A percentile compares a stretch with the other conserved stretches of the same genome.
Conservation (phyloP, 1,140 invertebrate genomes). For the Plodia interpunctella region DNA sequence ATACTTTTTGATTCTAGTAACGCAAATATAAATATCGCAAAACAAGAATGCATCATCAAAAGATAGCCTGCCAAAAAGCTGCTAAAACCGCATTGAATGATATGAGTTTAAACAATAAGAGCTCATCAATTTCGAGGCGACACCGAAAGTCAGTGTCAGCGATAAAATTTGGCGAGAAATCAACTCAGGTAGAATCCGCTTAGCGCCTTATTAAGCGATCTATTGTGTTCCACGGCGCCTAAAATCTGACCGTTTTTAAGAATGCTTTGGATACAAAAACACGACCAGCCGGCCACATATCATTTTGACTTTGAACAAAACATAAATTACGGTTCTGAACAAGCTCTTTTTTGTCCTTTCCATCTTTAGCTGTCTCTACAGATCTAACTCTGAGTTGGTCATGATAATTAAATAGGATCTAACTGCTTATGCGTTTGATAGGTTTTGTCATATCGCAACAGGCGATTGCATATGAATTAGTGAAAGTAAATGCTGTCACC, state of each 20-base stretch:
- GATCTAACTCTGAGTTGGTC: too few species aligned
- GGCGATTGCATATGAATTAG: neutral
- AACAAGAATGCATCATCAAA: too few species aligned
- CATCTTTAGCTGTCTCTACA: too few species aligned
- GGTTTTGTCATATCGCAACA: neutral
- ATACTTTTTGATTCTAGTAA: too few species aligned
- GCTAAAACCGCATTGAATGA: too few species aligned
- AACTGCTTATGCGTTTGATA: neutral
- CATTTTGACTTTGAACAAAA: slow-evolving; percentile 12
- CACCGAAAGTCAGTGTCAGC: slow-evolving; percentile 15
- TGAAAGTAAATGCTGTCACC: neutral
- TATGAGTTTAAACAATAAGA: slow-evolving; percentile 38
- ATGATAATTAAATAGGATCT: neutral
- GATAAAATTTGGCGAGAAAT: slow-evolving; percentile 45
- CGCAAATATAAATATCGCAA: too few species aligned
- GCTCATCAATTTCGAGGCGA: slow-evolving; percentile 47
- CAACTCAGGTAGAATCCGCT: slow-evolving; percentile 44
- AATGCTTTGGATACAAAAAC: slow-evolving; percentile 30
- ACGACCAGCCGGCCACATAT: neutral
- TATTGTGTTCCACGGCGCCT: slow-evolving; percentile 56
- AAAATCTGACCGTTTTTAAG: slow-evolving; percentile 34
- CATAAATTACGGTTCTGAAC: neutral
- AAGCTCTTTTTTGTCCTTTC: neutral
- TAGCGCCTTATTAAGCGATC: slow-evolving; percentile 48
- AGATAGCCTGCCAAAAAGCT: too few species aligned